phyloP scores from a whole-genome alignment of 2,797 vertebrate genomes.

The Malurus leucopterus region DNA sequence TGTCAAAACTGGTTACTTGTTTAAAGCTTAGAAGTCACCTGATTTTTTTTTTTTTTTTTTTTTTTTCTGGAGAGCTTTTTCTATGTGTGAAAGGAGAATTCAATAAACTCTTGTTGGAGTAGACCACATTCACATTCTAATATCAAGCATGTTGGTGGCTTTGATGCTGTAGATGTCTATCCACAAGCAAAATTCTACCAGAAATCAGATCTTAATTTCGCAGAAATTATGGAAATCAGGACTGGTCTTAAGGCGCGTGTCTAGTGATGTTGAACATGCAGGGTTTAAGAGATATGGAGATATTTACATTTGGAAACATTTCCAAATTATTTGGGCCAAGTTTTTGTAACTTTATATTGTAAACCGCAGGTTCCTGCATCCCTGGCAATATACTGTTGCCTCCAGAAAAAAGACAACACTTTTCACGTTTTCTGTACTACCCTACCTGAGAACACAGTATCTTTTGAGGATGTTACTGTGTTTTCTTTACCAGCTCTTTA shows the following conservation, averaged over 20 bases:
- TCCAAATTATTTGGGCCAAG: neutral
- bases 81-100: neutral
- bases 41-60: neutral
- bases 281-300: neutral
- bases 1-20: neutral
- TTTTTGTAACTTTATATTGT: neutral
- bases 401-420: neutral
- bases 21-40: neutral
- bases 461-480: neutral
- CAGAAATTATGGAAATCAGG: neutral
- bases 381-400: rapidly evolving
- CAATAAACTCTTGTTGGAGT: neutral
- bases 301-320: neutral
- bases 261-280: neutral
- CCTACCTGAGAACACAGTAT: neutral
- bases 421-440: neutral
- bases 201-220: neutral
- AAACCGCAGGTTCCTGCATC: neutral
- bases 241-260: neutral
- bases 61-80: neutral
- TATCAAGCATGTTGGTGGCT: neutral
- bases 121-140: neutral
- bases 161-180: neutral
- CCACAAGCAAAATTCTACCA: neutral
- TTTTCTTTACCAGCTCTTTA: neutral